Conservation (phyloP, 35 echinoderm and acorn worm genomes). For the Diadema setosum region DNA sequence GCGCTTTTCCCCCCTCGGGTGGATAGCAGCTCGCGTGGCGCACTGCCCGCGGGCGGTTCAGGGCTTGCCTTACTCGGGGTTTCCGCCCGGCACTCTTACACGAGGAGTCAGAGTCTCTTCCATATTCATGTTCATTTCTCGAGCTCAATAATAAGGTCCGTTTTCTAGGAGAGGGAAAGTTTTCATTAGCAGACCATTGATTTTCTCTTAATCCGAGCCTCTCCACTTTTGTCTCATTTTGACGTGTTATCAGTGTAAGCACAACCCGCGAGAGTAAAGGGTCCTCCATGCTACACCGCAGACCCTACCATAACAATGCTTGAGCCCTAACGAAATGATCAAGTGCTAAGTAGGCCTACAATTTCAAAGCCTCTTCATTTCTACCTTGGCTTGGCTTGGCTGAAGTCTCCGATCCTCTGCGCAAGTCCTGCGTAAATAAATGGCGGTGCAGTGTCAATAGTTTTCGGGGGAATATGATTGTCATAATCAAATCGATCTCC, state of each 20-base stretch:
- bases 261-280: background rate
- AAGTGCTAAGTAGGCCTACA: background rate
- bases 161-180: slow-evolving; percentile 9
- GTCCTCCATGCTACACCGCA: background rate
- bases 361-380: background rate
- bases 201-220: slow-evolving; percentile 17
- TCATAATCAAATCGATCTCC: background rate
- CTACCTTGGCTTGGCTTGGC: background rate
- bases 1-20: background rate
- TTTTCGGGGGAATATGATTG: background rate
- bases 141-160: slow-evolving; percentile 6
- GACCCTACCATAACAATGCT: background rate
- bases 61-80: slow-evolving; percentile 14
- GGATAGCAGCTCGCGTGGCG: background rate
- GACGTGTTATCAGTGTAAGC: slow-evolving; percentile 19
- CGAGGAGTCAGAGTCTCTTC: background rate
- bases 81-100: background rate
- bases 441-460: background rate
- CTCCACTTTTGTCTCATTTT: slow-evolving; percentile 26
- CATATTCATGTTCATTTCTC: slow-evolving; percentile 13
- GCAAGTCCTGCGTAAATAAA: slow-evolving; percentile 4
- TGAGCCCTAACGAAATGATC: background rate
- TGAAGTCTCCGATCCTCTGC: background rate
- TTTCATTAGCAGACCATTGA: slow-evolving; percentile 32
- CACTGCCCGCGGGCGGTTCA: background rate